Conservation (phyloP, 2,113 vertebrate species). For the Engystomops pustulosus region DNA sequence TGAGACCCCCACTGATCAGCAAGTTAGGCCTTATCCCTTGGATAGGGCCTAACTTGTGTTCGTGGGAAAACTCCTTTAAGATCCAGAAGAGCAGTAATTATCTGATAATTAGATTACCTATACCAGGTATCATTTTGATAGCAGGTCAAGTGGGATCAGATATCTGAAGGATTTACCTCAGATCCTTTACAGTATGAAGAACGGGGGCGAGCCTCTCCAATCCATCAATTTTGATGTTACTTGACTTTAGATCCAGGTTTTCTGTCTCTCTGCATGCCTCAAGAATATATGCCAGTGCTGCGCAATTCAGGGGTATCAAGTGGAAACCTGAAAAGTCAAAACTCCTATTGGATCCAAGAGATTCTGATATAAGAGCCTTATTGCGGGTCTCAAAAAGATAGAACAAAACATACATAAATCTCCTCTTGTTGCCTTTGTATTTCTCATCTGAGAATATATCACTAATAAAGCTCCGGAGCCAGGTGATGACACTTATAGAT, state of each 20-base stretch:
- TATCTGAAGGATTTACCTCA: neutral
- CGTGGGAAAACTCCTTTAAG: too few species aligned
- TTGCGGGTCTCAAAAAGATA: slow-evolving; percentile 64
- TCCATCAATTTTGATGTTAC: neutral
- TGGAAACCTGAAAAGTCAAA: neutral
- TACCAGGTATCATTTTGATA: too few species aligned
- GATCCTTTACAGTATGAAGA: neutral
- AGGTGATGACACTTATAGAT: slow-evolving; percentile 15
- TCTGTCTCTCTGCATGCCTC: neutral
- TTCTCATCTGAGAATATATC: too few species aligned
- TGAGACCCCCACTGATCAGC: too few species aligned
- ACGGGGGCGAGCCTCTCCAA: neutral
- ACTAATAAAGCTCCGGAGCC: neutral
- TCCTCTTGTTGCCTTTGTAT: too few species aligned
- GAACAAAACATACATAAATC: slow-evolving; percentile 62
- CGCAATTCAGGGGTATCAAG: neutral
- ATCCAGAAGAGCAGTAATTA: too few species aligned
- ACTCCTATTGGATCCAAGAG: neutral
- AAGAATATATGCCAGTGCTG: neutral
- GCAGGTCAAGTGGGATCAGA: too few species aligned
- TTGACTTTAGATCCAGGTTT: neutral
- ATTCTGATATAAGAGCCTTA: neutral
- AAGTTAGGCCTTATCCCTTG: too few species aligned
- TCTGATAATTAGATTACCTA: too few species aligned
- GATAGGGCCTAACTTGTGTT: too few species aligned